Base-by-base conservation (phyloP, 2,113 vertebrate species). In the Paratilapia polleni region DNA sequence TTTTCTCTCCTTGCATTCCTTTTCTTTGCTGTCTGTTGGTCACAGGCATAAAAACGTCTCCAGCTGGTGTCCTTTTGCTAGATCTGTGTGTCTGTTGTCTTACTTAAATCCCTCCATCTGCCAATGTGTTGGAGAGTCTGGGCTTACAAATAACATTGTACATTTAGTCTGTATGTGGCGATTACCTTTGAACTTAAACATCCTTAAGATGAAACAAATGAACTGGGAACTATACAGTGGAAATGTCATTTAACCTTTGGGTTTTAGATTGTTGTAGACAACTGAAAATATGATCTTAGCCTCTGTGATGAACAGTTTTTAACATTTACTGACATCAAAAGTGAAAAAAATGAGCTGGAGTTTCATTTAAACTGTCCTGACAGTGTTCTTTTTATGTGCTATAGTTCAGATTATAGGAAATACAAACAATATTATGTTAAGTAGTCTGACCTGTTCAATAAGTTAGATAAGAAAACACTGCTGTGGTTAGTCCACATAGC, bases 91-190 rank as follows among this genome's bases (percentile, higher is more conserved):
- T 91, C 76, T 86, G 79, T 79, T 82, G 80, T 88, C 88, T 85
- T 87, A 86, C 81, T 84, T 90, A 91, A 93, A 95, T 94, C 91
- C 90, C 80, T 92, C 94, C 93, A 94, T 95, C 93, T 95, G 93
- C 77, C 89, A 22, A 61, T 73, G 75, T 68, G 75, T 77, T 49
- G 15, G 11, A 76, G 14, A 84, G 52, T 70, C 81, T 88, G 62
- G 70, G 34, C 38, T 64, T 78, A 49, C 31, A 83, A 66, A 78
- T 74, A 78, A 68, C 62, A 77, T 56, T 47, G 61, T 34, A 74
- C 56, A 73, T 88, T 70, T 38, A 56, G 28, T 57, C 24, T 80
- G 49, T 61, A 26, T 13, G 28, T 73, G 26, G 58, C 43, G 59
- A 36, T 79, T 47, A 80, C 66, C 41, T 70, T 74, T 74, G 62